These are phyloP conservation scores for Arvicanthis niloticus DNA, from an alignment of 2,113 vertebrate genomes.

Conservation along the genomic window DNA sequence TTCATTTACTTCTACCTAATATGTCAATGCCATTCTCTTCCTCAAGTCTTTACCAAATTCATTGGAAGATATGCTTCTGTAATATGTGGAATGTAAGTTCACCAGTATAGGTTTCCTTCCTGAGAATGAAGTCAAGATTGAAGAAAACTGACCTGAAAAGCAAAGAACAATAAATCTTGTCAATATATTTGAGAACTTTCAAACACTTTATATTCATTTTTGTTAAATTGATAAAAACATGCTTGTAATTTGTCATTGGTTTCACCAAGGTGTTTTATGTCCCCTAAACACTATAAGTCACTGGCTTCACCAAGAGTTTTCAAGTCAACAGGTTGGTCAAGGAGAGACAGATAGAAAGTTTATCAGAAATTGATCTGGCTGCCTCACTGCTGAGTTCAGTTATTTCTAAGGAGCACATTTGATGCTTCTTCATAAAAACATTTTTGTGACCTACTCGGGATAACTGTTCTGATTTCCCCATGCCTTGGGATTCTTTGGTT, in stretches of 20 bases:
- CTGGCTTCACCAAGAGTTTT: background rate
- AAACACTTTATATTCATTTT: background rate
- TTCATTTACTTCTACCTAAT: background rate
- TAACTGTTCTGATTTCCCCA: background rate
- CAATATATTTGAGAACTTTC: background rate
- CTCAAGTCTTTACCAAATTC: background rate
- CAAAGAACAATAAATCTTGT: background rate
- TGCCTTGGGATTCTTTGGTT: background rate
- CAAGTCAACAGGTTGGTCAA: background rate
- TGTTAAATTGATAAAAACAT: background rate
- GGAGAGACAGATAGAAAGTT: background rate
- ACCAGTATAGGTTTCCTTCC: background rate
- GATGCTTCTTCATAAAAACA: background rate
- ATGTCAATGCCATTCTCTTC: background rate
- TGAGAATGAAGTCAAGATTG: background rate
- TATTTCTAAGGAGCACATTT: background rate
- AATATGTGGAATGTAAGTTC: background rate
- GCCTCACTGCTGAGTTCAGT: background rate
- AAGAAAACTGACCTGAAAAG: background rate
- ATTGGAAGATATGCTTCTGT: background rate
- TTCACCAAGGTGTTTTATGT: background rate
- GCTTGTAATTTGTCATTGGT: background rate
- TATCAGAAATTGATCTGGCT: background rate
- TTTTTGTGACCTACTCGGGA: background rate
- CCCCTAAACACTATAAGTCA: background rate